Evolutionary conservation across 2,797 vertebrate species (phyloP), one percentile per base, ranked within the genome.

Genomic region (Chiloscyllium punctatum): DNA sequence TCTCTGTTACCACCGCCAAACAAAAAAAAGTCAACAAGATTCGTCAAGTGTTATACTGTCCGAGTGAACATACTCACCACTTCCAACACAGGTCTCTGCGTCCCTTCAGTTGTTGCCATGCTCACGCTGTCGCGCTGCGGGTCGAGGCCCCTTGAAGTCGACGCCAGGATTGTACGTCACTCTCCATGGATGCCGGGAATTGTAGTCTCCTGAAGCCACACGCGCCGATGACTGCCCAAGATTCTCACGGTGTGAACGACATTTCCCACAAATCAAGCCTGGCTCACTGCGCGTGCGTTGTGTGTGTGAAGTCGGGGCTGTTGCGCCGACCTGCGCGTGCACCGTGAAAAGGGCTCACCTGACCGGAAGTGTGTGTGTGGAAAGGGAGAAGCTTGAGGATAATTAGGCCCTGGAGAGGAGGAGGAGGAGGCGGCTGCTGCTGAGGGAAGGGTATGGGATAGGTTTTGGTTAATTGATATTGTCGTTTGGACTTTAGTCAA

Each of bases 91-190:
- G 97, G 96, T 96, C 97, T 98, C 96, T 97, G 98, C 53, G 97
- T 97, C 25, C 96, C 96, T 94, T 98, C 97, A 0, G 48, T 88
- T 1, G 53, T 97, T 27, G 97, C 98, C 98, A 98, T 98, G 97
- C 97, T 98, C 96, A 88, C 69, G 1, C 87, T 96, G 71, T 23
- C n/a, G 27, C 66, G 62, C 18, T 30, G 4, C 15, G 33, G 6
- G 15, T 37, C 37, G 27, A 0, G 9, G 27, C 30, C 37, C 48
- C 2, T 53, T 18, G 1, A 11, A 0, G 27, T 0, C 90, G 72
- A 3, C 77, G 57, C 77, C 13, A 9, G 21, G 1, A n/a, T 37
- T 30, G 1, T 15, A 68, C 57, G 84, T 95, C 84, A 15, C 4
- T 37, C 71, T 21, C 27, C 77, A 66, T 2, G 11, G 18, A 16